Conservation (phyloP, 2,888 invertebrate genomes). For the Saturnia pavonia region DNA sequence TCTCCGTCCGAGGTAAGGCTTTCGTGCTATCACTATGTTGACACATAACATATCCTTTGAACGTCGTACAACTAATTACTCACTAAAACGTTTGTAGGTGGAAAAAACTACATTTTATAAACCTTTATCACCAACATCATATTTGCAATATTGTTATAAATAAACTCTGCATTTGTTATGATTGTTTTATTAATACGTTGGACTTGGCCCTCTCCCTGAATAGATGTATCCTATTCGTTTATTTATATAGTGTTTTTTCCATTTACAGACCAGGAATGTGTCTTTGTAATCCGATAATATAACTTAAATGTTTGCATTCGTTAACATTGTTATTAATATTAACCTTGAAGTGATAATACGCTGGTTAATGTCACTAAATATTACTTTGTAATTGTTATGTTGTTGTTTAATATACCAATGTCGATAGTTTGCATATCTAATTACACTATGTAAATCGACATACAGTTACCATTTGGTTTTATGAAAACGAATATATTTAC, state of each 20-base stretch:
- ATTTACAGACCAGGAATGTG: conserved; percentile 31
- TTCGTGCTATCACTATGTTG: neutral
- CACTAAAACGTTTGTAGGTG: conserved; percentile 34
- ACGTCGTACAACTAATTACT: conserved; percentile 39
- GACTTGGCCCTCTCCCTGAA: neutral
- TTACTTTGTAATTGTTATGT: conserved; percentile 8
- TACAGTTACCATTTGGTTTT: neutral
- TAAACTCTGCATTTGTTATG: neutral
- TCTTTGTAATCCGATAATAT: conserved; percentile 21
- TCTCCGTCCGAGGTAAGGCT: conserved; percentile 73
- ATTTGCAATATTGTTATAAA: neutral
- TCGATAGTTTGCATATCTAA: neutral
- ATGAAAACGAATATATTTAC: conserved; percentile 29
- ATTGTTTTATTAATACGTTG: neutral
- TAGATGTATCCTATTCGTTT: neutral
- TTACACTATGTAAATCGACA: conserved; percentile 11
- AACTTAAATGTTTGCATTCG: conserved; percentile 18
- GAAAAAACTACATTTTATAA: neutral
- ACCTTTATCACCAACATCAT: neutral
- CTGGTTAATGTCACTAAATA: neutral
- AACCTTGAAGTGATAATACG: conserved; percentile 17
- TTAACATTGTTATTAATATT: conserved; percentile 13
- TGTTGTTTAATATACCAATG: neutral
- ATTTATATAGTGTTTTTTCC: conserved; percentile 33
- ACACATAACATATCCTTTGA: conserved; percentile 28